These are phyloP conservation scores for Vesta saturnalis DNA, from an alignment of 2,888 invertebrate genomes.

Conservation along the genomic window DNA sequence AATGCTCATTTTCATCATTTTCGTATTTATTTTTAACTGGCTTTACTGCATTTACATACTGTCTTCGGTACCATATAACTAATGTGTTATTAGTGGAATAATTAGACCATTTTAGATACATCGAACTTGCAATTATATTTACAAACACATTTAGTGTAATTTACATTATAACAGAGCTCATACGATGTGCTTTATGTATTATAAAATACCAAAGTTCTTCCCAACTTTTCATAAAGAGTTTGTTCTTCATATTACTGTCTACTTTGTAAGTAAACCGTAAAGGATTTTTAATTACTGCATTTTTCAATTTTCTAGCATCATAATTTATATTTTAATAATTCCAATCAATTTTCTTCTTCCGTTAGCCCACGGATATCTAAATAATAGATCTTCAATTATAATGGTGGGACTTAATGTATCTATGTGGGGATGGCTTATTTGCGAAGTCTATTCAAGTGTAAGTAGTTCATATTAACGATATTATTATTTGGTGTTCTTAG, in stretches of 20 bases:
- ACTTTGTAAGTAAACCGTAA: constrained; percentile 23
- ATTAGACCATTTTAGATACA: constrained; percentile 40
- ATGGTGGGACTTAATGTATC: constrained; percentile 35
- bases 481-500: no score
- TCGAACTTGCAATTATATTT: constrained; percentile 44
- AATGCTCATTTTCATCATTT: constrained; percentile 43
- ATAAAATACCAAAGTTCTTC: constrained; percentile 30
- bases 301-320: constrained; percentile 19
- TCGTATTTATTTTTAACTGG: constrained; percentile 49
- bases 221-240: constrained; percentile 12
- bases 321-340: constrained; percentile 38
- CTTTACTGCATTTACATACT: constrained; percentile 47
- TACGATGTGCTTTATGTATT: constrained; percentile 39
- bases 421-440: constrained; percentile 42
- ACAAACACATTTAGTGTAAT: constrained; percentile 42
- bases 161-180: constrained; percentile 41
- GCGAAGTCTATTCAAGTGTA: constrained; percentile 41
- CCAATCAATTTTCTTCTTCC: constrained; percentile 41
- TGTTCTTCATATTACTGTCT: constrained; percentile 20
- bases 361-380: constrained; percentile 35
- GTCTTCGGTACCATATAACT: constrained; percentile 44
- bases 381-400: constrained; percentile 30
- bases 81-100: not conserved
- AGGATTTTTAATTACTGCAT: not conserved
- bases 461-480: constrained; percentile 23